Evolutionary conservation across 2,113 vertebrate genomes (phyloP).

Genomic region (Corythaixoides concolor): DNA sequence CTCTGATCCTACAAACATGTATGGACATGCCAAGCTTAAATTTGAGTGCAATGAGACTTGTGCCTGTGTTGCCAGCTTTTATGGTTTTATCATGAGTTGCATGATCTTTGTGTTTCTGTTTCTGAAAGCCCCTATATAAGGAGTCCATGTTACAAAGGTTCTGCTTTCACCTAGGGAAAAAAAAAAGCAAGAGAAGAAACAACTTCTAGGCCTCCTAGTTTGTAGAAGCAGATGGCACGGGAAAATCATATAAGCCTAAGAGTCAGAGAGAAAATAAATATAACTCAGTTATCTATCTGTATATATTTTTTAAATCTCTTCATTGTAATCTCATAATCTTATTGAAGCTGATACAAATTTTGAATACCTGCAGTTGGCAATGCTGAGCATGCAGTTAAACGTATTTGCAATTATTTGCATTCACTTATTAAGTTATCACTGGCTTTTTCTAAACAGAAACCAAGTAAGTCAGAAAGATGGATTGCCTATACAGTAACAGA

Average conservation of each 20-base stretch:
- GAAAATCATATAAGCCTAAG: background rate
- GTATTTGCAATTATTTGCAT: background rate
- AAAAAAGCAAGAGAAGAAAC: background rate
- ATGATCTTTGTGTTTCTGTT: background rate
- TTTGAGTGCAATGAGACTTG: background rate
- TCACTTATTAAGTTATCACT: background rate
- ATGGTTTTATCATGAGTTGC: background rate
- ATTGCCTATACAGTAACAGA: slow-evolving; percentile 1
- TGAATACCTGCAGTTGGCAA: background rate
- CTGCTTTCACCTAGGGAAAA: background rate
- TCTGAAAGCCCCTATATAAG: background rate
- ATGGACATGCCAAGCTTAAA: background rate
- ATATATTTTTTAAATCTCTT: background rate
- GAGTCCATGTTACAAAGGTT: background rate
- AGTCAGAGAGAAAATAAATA: background rate
- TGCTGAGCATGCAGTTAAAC: background rate
- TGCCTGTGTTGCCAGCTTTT: background rate
- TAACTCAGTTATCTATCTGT: background rate
- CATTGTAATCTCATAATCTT: background rate
- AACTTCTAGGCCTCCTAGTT: background rate
- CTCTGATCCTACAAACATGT: background rate
- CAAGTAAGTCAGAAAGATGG: background rate
- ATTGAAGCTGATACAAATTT: background rate
- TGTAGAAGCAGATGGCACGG: background rate
- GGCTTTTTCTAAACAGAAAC: background rate